Evolutionary conservation across 2,888 invertebrate genomes (phyloP).

Genomic region (Theristus sp.): DNA sequence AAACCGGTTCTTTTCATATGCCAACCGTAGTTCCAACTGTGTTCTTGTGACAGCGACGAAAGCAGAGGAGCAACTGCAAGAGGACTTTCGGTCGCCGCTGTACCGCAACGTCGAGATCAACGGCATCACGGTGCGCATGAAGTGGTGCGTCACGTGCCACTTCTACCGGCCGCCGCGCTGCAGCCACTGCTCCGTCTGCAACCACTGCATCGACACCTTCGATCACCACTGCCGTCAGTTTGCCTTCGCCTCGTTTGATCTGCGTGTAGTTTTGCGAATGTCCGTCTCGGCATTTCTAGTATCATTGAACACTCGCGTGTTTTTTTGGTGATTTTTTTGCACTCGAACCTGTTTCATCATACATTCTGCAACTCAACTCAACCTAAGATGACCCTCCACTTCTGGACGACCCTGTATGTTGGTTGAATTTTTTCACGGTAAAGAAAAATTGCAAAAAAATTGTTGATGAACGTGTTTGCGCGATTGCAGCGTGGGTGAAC

Average conservation of each 20-base stretch:
- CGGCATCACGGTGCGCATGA: constrained; percentile 96
- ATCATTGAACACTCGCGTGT: too few relatives aligned
- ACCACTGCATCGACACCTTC: constrained; percentile 70
- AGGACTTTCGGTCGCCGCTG: constrained; percentile 74
- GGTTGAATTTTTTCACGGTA: too few relatives aligned
- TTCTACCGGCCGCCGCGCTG: constrained; percentile 97
- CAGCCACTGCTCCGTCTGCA: constrained; percentile 96
- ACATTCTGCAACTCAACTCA: too few relatives aligned
- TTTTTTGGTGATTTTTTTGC: too few relatives aligned
- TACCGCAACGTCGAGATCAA: constrained; percentile 76
- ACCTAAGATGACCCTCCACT: too few relatives aligned
- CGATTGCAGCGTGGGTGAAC: constrained; percentile 27
- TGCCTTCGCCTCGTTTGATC: background rate
- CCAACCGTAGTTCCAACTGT: background rate
- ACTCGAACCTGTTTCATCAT: too few relatives aligned
- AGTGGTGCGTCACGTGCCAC: constrained; percentile 97
- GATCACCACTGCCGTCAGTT: constrained; percentile 70
- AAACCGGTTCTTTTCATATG: too few relatives aligned
- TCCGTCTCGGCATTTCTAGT: too few relatives aligned
- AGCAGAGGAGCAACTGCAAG: constrained; percentile 32
- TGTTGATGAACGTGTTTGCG: too few relatives aligned
- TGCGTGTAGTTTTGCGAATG: too few relatives aligned
- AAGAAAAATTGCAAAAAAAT: too few relatives aligned
- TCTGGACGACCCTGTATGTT: too few relatives aligned
- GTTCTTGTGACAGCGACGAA: background rate